Evolutionary conservation across 2,888 invertebrate species (phyloP).

Genomic region (Papilio elwesi): DNA sequence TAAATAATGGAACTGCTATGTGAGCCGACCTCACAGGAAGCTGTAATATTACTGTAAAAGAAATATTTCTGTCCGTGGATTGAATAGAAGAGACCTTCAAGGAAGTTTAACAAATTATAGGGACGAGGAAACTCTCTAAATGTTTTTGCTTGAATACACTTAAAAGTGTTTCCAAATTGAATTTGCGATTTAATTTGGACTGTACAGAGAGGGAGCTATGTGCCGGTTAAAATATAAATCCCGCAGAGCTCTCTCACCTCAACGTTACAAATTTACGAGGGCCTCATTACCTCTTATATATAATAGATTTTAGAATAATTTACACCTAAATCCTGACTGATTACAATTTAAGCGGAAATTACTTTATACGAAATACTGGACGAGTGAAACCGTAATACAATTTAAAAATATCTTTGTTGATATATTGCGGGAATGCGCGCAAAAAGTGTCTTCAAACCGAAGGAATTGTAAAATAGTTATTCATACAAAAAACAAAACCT

Average conservation of each 20-base stretch:
- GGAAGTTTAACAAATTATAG: constrained; percentile 25
- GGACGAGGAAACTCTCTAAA: constrained; percentile 26
- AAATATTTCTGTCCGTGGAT: not conserved
- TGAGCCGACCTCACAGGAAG: too few species aligned
- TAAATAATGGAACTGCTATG: too few species aligned
- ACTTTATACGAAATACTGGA: constrained; percentile 16
- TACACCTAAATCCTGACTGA: constrained; percentile 46
- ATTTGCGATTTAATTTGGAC: constrained; percentile 38
- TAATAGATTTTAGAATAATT: constrained; percentile 49
- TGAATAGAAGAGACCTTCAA: constrained; percentile 1
- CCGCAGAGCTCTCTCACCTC: constrained; percentile 32
- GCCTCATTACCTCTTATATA: constrained; percentile 47
- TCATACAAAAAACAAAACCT: too few species aligned
- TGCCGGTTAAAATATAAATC: constrained; percentile 38
- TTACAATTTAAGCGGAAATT: constrained; percentile 43
- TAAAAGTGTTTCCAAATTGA: constrained; percentile 36
- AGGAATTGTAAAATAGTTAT: not conserved
- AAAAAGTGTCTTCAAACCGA: not conserved
- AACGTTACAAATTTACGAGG: constrained; percentile 36
- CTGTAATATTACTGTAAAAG: too few species aligned
- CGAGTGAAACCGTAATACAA: not conserved
- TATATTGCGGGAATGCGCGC: not conserved
- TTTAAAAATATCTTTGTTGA: not conserved
- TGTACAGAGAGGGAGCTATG: constrained; percentile 22
- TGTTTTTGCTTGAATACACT: constrained; percentile 21